phyloP scores from a whole-genome alignment of 2,888 invertebrate species.

The Venusia cambrica region DNA sequence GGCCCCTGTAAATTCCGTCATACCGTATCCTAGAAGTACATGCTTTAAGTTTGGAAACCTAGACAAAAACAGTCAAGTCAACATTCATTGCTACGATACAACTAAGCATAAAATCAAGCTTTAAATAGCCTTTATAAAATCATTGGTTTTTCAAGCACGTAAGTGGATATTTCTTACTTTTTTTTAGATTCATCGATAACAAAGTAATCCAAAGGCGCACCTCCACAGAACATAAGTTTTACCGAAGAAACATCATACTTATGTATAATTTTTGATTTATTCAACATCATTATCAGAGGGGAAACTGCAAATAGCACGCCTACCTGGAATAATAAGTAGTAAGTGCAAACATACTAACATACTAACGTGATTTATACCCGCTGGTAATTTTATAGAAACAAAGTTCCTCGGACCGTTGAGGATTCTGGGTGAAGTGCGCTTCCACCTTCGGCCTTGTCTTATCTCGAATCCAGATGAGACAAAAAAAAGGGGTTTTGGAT shows the following conservation, averaged over 20 bases:
- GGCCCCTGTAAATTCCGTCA: slow-evolving; percentile 56
- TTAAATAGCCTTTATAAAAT: no score
- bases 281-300: slow-evolving; percentile 48
- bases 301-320: slow-evolving; percentile 45
- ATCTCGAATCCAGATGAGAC: no score
- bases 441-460: no score
- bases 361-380: no score
- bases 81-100: slow-evolving; percentile 7
- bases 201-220: slow-evolving; percentile 48
- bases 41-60: slow-evolving; percentile 48
- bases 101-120: no score
- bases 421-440: no score
- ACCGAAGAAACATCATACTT: slow-evolving; percentile 53
- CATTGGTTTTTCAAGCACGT: no score
- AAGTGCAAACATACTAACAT: no score
- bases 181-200: slow-evolving; percentile 41
- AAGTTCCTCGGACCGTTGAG: no score
- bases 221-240: slow-evolving; percentile 47
- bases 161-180: slow-evolving; percentile 42
- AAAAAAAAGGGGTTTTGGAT: no score
- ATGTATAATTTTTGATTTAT: slow-evolving; percentile 44
- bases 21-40: slow-evolving; percentile 59
- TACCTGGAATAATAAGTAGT: slow-evolving; percentile 34
- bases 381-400: no score
- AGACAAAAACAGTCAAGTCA: background rate